Conservation (phyloP, 2,113 vertebrate genomes). For the Trematomus loennbergii region DNA sequence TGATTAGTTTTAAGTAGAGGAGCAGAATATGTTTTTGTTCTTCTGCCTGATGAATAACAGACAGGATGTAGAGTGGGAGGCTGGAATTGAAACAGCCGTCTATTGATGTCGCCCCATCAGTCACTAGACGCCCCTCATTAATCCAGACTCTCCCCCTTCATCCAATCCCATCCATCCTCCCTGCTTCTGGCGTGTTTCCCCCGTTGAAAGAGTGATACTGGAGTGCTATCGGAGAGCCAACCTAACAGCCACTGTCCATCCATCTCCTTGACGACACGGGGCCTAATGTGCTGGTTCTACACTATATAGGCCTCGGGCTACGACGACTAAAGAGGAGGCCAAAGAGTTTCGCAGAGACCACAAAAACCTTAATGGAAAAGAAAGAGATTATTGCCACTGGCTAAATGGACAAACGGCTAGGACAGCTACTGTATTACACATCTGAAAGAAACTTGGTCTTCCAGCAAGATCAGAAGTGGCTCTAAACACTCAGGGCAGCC, state of each 20-base stretch:
- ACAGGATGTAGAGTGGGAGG: constrained; percentile 67
- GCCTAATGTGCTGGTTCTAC: constrained; percentile 51
- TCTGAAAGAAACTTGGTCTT: constrained; percentile 36
- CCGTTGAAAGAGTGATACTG: constrained; percentile 59
- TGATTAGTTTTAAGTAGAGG: constrained; percentile 4
- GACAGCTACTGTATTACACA: constrained; percentile 43
- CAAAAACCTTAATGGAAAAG: constrained; percentile 23
- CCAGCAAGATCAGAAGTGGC: constrained; percentile 25
- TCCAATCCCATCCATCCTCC: constrained; percentile 57
- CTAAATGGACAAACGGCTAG: constrained; percentile 16
- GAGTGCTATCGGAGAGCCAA: constrained; percentile 49
- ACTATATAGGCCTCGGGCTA: constrained; percentile 49
- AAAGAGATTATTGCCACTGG: constrained; percentile 33
- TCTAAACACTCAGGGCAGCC: constrained; percentile 7
- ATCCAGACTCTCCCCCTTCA: constrained; percentile 58
- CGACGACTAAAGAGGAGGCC: constrained; percentile 16
- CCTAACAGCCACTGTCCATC: constrained; percentile 63
- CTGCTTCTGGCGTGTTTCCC: constrained; percentile 50
- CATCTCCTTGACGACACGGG: constrained; percentile 67
- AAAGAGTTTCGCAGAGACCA: constrained; percentile 31
- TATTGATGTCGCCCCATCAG: constrained; percentile 73
- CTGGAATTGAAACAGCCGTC: constrained; percentile 80
- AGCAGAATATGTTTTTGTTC: constrained; percentile 15
- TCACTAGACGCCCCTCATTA: constrained; percentile 77
- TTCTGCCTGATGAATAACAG: constrained; percentile 64